phyloP scores from a whole-genome alignment of 1,140 invertebrate genomes.

The Leptoteleia sp. region DNA sequence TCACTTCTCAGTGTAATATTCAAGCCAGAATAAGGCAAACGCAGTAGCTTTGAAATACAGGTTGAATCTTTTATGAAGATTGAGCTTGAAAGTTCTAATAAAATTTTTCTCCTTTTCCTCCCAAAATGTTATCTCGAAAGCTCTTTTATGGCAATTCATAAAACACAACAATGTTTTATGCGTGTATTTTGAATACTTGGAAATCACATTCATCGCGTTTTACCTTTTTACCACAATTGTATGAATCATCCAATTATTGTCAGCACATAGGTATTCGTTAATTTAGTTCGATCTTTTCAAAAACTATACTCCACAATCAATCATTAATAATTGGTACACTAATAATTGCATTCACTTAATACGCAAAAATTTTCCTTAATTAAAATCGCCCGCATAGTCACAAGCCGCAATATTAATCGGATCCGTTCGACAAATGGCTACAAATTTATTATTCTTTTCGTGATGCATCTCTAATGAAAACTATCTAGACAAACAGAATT shows the following conservation, averaged over 20 bases:
- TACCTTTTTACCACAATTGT: no score
- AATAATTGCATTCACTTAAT: no score
- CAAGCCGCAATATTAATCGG: not conserved
- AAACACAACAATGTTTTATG: not conserved
- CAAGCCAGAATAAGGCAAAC: slow-evolving; percentile 19
- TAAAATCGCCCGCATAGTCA: no score
- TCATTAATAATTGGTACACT: no score
- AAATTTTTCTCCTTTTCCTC: slow-evolving; percentile 11
- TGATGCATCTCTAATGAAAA: slow-evolving; percentile 19
- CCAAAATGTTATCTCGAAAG: slow-evolving; percentile 5
- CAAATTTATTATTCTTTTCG: not conserved
- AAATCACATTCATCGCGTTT: no score
- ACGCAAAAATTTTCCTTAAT: no score
- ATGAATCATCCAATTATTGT: no score
- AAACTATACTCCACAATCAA: no score
- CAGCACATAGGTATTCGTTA: no score
- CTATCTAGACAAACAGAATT: slow-evolving; percentile 22
- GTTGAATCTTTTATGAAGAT: slow-evolving; percentile 45
- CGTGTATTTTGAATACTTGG: not conserved
- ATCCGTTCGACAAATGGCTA: not conserved
- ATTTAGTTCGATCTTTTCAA: no score
- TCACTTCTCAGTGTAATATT: slow-evolving; percentile 53
- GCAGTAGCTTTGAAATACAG: slow-evolving; percentile 24
- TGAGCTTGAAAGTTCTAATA: slow-evolving; percentile 29
- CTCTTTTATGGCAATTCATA: slow-evolving; percentile 3